Evolutionary conservation across 1,140 invertebrate species (phyloP), one percentile per base, ranked within the genome.

Genomic region (Muscidifurax raptorellus): DNA sequence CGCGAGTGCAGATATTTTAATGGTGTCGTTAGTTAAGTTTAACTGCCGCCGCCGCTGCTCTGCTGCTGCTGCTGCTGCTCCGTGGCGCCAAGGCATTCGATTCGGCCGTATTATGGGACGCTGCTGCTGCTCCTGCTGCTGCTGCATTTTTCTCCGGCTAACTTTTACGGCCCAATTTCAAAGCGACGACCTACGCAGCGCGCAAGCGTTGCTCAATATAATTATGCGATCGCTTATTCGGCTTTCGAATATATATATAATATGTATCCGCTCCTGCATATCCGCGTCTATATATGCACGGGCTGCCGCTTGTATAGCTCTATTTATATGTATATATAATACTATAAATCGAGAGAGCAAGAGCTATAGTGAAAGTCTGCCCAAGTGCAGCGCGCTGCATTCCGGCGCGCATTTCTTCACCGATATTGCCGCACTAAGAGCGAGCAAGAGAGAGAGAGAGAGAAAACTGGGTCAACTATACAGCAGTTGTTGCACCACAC

Each of bases 331-430:
- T 44, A 44, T 44, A 13, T 10, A 10, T 10, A 10, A 44, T 47
- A 59, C 18, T 59, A n/a, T n/a, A 59, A 59, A 59, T 59, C 52
- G 52, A 59, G 52, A 52, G 47, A 52, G 47, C 47, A 52, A 52
- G 47, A 59, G 89, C 89, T 89, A n/a, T n/a, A 91, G 91, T 92
- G 91, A 92, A 92, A 92, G 91, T 92, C 87, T 86, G 88, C 79
- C 83, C 88, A 87, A 90, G 90, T 89, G 90, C 89, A 89, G 80
- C 72, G 47, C n/a, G 80, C 30, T 15, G 25, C 72, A 74, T n/a
- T 13, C 27, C 83, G 30, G 67, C 59, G 67, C 59, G 89, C 87
- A 90, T 91, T 91, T 91, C 89, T 90, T 92, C 89, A 88, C 86
- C 89, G 89, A 90, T 89, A 90, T 90, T 86, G 87, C 87, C 85